phyloP scores from a whole-genome alignment of 2,888 invertebrate genomes.

The Agrenia bidenticulata region DNA sequence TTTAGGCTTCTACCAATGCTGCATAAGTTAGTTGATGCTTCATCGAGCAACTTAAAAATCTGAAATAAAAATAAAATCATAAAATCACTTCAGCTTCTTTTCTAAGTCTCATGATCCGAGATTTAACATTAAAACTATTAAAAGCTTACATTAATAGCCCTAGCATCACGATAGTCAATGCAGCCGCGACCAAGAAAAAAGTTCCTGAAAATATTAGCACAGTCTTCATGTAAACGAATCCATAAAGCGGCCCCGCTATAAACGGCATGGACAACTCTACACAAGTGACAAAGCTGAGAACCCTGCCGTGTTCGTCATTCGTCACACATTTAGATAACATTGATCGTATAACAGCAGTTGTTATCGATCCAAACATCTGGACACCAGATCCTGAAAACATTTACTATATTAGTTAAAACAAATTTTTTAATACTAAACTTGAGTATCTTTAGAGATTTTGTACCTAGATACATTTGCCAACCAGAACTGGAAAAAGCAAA shows the following conservation, averaged over 20 bases:
- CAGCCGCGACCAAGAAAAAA: conserved; percentile 63
- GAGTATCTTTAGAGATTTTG: no score
- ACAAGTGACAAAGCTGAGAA: conserved; percentile 56
- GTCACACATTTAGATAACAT: conserved; percentile 65
- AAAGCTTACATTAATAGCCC: no score
- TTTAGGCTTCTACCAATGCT: conserved; percentile 2
- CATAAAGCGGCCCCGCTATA: conserved; percentile 65
- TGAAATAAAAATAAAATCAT: conserved; percentile 4
- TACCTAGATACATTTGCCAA: conserved; percentile 42
- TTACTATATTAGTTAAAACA: neutral
- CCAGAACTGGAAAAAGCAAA: conserved; percentile 30
- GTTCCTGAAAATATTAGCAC: conserved; percentile 62
- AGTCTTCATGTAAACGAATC: conserved; percentile 64
- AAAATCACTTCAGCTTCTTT: neutral
- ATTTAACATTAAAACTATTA: neutral
- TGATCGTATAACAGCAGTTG: conserved; percentile 64
- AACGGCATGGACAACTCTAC: conserved; percentile 67
- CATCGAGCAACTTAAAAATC: conserved; percentile 24
- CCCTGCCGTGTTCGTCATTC: conserved; percentile 62
- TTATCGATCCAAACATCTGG: conserved; percentile 60
- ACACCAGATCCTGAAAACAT: conserved; percentile 57
- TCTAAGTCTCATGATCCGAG: neutral
- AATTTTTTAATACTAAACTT: no score
- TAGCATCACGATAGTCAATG: conserved; percentile 52
- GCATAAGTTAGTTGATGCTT: conserved; percentile 18